phyloP scores from a whole-genome alignment of 2,113 vertebrate genomes.

The Pterocles burchelli region DNA sequence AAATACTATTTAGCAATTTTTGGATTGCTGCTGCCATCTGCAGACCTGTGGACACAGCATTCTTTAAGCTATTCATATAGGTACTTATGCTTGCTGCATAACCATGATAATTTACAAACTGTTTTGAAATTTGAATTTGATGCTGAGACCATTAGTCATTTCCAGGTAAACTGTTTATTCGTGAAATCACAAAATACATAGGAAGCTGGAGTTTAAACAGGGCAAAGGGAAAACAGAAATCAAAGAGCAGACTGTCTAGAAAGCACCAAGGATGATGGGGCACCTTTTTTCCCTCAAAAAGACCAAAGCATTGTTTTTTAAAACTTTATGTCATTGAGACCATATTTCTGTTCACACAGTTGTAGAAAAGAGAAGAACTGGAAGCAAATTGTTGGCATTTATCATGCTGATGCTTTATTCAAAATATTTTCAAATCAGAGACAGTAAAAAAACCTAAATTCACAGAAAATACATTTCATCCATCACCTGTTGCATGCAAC shows the following conservation, averaged over 20 bases:
- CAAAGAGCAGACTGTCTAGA: not conserved
- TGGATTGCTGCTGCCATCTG: not conserved
- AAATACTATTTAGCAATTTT: not conserved
- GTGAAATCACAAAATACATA: not conserved
- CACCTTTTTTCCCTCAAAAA: not conserved
- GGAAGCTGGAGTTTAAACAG: not conserved
- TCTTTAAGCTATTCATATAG: not conserved
- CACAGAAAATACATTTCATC: not conserved
- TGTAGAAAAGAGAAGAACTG: not conserved
- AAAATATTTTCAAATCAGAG: not conserved
- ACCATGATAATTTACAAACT: not conserved
- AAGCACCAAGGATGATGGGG: not conserved
- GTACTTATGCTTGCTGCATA: not conserved
- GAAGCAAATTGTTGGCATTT: not conserved
- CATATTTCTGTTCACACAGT: not conserved
- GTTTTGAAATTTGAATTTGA: not conserved
- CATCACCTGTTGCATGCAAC: not conserved
- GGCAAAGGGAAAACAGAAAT: not conserved
- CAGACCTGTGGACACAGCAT: not conserved
- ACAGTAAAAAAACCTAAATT: not conserved
- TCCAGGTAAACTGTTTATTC: not conserved
- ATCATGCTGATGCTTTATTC: not conserved
- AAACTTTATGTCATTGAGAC: not conserved
- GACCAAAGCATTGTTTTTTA: accelerated
- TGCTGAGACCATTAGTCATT: not conserved